A percentile compares a stretch with the other conserved stretches of the same genome.
These are phyloP conservation scores for Hylaea fasciaria DNA, from an alignment of 2,888 invertebrate species.

Conservation along the genomic window DNA sequence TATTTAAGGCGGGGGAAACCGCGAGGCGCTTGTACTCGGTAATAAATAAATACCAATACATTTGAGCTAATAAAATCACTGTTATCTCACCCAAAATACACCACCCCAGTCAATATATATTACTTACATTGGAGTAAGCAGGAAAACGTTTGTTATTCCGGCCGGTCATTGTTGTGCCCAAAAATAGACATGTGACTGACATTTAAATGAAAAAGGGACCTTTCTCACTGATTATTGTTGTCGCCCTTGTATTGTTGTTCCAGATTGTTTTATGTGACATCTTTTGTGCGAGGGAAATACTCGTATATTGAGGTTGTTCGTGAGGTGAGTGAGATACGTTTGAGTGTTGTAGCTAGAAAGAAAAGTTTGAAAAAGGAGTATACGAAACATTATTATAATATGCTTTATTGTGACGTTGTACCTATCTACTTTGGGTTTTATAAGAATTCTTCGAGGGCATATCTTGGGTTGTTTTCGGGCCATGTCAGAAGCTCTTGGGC, in stretches of 20 bases:
- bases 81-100: slow-evolving; percentile 1
- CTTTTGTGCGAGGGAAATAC: slow-evolving; percentile 36
- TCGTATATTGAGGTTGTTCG: slow-evolving; percentile 35
- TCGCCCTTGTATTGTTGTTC: slow-evolving; percentile 35
- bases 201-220: slow-evolving; percentile 36
- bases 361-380: background rate
- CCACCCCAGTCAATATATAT: slow-evolving; percentile 12
- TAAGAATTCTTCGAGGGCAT: too few species aligned
- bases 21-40: too few species aligned
- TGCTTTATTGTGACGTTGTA: too few species aligned
- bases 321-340: slow-evolving; percentile 25
- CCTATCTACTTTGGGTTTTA: too few species aligned
- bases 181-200: slow-evolving; percentile 35
- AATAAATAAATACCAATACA: background rate
- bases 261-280: slow-evolving; percentile 40
- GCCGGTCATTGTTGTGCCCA: slow-evolving; percentile 33
- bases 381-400: too few species aligned
- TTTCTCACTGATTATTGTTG: slow-evolving; percentile 33
- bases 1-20: too few species aligned
- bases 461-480: too few species aligned
- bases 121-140: slow-evolving; percentile 9
- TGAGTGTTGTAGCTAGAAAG: slow-evolving; percentile 9
- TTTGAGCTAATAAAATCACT: slow-evolving; percentile 3
- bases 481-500: too few species aligned
- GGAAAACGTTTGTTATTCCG: slow-evolving; percentile 25